phyloP scores from a whole-genome alignment of 2,888 invertebrate species.

The Heliconius aoede region DNA sequence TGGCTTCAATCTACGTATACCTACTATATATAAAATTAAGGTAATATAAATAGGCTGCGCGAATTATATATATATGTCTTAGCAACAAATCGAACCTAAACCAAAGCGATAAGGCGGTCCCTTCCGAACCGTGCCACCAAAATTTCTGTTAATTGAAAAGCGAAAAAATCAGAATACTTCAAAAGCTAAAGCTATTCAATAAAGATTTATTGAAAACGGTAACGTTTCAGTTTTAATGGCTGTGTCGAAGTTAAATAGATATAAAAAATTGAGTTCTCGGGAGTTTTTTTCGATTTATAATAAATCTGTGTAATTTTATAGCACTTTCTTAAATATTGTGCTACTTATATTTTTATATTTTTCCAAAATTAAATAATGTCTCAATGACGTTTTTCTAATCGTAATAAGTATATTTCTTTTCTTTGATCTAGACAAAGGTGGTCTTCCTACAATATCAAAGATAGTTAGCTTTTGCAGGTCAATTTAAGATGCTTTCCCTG shows the following conservation, averaged over 20 bases:
- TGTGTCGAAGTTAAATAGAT: conserved; percentile 2
- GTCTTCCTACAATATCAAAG: not conserved
- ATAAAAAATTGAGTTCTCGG: not conserved
- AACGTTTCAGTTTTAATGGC: conserved; percentile 19
- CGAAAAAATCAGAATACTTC: conserved; percentile 24
- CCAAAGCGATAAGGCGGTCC: not conserved
- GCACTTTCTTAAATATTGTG: not conserved
- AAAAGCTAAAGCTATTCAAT: conserved; percentile 28
- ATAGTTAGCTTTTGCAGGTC: not conserved
- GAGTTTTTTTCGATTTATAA: not conserved
- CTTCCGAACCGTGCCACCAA: not conserved
- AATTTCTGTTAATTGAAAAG: conserved; percentile 25
- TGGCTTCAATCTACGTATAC: no score
- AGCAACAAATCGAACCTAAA: not conserved
- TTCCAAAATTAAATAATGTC: not conserved
- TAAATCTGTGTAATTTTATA: not conserved
- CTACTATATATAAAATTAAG: no score
- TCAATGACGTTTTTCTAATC: not conserved
- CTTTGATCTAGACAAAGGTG: not conserved
- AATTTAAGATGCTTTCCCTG: no score
- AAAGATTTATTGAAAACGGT: conserved; percentile 31
- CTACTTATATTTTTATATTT: not conserved
- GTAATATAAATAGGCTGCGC: no score
- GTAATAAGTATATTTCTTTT: not conserved
- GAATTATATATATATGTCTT: not conserved